phyloP scores from a whole-genome alignment of 2,888 invertebrate species.

The Melanophora roralis region DNA sequence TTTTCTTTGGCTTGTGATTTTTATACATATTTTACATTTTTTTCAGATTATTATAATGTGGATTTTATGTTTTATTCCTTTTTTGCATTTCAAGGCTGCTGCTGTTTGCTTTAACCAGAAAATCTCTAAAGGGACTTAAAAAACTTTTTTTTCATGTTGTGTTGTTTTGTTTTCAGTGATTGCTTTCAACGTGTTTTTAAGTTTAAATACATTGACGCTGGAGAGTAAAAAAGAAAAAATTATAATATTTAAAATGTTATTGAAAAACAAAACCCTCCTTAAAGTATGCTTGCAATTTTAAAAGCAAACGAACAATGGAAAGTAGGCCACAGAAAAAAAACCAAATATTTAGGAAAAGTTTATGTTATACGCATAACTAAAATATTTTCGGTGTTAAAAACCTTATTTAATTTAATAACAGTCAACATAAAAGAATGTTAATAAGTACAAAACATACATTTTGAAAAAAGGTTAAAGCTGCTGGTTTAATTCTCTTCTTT shows the following conservation, averaged over 20 bases:
- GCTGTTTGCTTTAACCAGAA: neutral
- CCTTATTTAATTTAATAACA: no score
- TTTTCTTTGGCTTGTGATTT: no score
- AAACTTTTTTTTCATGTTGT: constrained; percentile 26
- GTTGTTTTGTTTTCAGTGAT: neutral
- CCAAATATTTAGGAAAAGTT: no score
- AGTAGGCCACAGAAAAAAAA: neutral
- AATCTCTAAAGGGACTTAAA: constrained; percentile 32
- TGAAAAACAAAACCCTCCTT: neutral
- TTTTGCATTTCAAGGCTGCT: constrained; percentile 25
- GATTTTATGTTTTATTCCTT: neutral
- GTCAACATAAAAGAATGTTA: no score
- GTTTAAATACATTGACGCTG: neutral
- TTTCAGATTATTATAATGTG: neutral
- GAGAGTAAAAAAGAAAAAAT: neutral
- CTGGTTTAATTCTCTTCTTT: no score
- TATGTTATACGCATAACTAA: no score
- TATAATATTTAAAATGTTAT: neutral
- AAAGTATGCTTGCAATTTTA: constrained; percentile 13
- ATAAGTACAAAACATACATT: no score
- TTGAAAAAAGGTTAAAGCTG: no score
- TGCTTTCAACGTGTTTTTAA: neutral
- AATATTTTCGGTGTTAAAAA: no score
- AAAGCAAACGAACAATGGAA: neutral
- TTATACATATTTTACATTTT: neutral